A percentile compares a stretch with the other conserved stretches of the same genome.
These are phyloP conservation scores for Rhingia rostrata DNA, from an alignment of 2,888 invertebrate species.

Conservation along the genomic window DNA sequence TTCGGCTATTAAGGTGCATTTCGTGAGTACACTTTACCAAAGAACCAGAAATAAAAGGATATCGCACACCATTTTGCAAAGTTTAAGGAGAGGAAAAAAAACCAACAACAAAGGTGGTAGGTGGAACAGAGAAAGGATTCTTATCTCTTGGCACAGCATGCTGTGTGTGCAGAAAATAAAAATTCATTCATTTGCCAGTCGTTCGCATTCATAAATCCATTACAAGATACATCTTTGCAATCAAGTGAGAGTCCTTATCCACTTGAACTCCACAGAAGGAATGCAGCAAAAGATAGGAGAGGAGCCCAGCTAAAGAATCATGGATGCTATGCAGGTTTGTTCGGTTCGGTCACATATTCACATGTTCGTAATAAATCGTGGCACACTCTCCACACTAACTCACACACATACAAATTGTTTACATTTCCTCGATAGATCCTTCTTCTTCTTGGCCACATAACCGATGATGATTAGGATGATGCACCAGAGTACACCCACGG, in stretches of 20 bases:
- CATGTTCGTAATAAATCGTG: not conserved
- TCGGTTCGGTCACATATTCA: constrained; percentile 28
- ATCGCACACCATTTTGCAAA: constrained; percentile 58
- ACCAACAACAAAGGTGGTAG: no score
- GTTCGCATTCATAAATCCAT: constrained; percentile 72
- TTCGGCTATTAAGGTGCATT: constrained; percentile 72
- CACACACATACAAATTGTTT: constrained; percentile 68
- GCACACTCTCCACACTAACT: constrained; percentile 44
- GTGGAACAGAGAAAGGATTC: constrained; percentile 41
- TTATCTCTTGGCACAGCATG: constrained; percentile 48
- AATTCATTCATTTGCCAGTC: constrained; percentile 41
- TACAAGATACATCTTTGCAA: constrained; percentile 72
- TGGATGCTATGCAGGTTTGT: not conserved
- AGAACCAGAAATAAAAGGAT: constrained; percentile 53
- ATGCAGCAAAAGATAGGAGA: constrained; percentile 6
- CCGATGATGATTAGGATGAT: constrained; percentile 43
- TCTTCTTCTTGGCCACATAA: constrained; percentile 57
- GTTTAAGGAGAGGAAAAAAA: constrained; percentile 15
- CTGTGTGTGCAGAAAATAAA: constrained; percentile 32
- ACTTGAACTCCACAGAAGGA: constrained; percentile 45
- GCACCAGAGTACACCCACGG: constrained; percentile 45
- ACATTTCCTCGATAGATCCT: constrained; percentile 68
- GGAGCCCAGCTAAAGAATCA: not conserved
- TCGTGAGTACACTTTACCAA: constrained; percentile 57
- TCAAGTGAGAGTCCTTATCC: constrained; percentile 70